Evolutionary conservation across 2,888 invertebrate species (phyloP).

Genomic region (Cephus nigrinus): DNA sequence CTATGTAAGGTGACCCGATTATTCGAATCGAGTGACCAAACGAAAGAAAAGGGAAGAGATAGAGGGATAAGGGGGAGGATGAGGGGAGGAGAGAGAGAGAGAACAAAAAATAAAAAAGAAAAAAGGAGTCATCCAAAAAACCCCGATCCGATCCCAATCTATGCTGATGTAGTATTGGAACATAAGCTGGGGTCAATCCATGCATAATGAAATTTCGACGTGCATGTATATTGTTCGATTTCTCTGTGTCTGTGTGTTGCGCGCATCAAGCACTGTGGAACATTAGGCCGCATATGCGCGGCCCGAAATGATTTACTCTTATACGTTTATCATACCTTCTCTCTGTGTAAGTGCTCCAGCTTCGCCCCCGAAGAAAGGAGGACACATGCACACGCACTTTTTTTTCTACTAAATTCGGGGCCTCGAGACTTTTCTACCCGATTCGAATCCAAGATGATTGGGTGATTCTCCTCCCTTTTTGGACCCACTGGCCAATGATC

Average conservation of each 20-base stretch:
- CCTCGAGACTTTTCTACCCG: not conserved
- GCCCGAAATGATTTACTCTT: not conserved
- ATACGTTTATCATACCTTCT: not conserved
- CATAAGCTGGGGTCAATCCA: conserved; percentile 49
- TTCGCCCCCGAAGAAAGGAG: conserved; percentile 5
- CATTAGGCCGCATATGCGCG: not conserved
- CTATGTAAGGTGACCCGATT: conserved; percentile 27
- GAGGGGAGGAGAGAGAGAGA: too few species aligned
- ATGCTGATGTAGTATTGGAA: conserved; percentile 47
- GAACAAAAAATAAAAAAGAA: conserved; percentile 11
- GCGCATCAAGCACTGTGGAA: not conserved
- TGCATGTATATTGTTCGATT: conserved; percentile 16
- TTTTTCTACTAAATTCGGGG: not conserved
- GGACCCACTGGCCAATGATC: not conserved
- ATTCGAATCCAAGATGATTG: not conserved
- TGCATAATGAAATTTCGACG: conserved; percentile 50
- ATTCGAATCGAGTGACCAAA: conserved; percentile 31
- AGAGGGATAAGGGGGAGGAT: not conserved
- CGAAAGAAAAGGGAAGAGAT: conserved; percentile 3
- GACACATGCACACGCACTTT: conserved; percentile 4
- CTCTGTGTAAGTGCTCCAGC: not conserved
- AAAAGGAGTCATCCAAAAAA: conserved; percentile 44
- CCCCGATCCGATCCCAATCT: conserved; percentile 45
- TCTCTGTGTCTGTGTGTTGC: not conserved
- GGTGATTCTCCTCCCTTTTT: not conserved